A percentile compares a stretch with the other conserved stretches of the same genome.
Evolutionary conservation across 2,888 invertebrate species (phyloP).

Genomic region (Antheraea yamamai): DNA sequence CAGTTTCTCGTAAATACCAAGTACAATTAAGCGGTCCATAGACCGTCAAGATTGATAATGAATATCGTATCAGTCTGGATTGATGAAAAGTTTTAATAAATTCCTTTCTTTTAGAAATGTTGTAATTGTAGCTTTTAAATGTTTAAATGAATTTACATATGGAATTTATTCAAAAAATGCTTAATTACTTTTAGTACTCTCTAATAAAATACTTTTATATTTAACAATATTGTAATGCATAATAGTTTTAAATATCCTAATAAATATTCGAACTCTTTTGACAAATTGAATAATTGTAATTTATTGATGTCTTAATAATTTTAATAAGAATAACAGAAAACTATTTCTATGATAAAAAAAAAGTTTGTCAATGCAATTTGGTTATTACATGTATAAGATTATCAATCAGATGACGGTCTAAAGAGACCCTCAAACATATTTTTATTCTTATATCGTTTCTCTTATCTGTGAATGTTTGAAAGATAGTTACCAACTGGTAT

Average conservation of each 20-base stretch:
- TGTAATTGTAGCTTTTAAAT: neutral
- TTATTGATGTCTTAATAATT: neutral
- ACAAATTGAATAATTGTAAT: neutral
- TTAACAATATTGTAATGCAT: neutral
- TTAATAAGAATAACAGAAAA: no score
- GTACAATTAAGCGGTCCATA: conserved; percentile 18
- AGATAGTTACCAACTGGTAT: conserved; percentile 64
- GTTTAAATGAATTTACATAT: neutral
- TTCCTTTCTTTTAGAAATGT: neutral
- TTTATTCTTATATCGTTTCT: conserved; percentile 24
- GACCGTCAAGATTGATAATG: conserved; percentile 17
- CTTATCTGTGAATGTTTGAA: conserved; percentile 39
- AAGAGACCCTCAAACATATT: neutral
- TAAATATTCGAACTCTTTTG: neutral
- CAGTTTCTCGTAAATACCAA: conserved; percentile 22
- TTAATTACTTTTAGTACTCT: neutral
- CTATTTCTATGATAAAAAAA: no score
- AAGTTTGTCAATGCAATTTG: neutral
- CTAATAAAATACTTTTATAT: neutral
- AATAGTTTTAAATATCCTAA: neutral
- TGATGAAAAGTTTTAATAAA: neutral
- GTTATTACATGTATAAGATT: neutral
- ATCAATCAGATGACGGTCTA: conserved; percentile 4
- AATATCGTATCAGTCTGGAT: neutral
- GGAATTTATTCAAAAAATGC: neutral